Conservation (phyloP, 2,888 invertebrate genomes). For the Andrena flavipes region DNA sequence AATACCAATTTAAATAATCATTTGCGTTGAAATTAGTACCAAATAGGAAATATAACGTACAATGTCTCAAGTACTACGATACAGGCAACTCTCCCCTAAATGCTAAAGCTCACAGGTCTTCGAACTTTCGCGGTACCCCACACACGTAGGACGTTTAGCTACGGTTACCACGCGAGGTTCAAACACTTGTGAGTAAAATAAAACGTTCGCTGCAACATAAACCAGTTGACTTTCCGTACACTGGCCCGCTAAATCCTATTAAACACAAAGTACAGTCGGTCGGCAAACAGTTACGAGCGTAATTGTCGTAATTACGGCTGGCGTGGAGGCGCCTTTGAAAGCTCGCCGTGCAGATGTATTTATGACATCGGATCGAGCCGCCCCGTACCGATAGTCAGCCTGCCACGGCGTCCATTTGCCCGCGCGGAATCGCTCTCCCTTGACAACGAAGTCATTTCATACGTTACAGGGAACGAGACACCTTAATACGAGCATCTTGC, state of each 20-base stretch:
- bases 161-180: no score
- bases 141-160: no score
- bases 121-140: no score
- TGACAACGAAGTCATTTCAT: constrained; percentile 37
- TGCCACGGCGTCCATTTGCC: constrained; percentile 31
- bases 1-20: no score
- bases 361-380: constrained; percentile 14
- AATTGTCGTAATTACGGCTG: constrained; percentile 29
- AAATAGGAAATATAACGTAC: no score
- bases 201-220: not conserved
- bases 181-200: not conserved
- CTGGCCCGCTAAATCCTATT: constrained; percentile 11
- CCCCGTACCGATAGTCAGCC: constrained; percentile 3
- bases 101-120: no score
- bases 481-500: constrained; percentile 32
- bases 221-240: not conserved
- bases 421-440: constrained; percentile 35
- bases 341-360: constrained; percentile 20
- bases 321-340: not conserved
- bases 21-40: no score
- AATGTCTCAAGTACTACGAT: no score
- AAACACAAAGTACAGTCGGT: constrained; percentile 13
- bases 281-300: constrained; percentile 20
- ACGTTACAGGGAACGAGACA: constrained; percentile 42
- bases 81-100: no score